Percentiles rank a stretch among this genome's conserved stretches.
Conservation (phyloP, 2,113 vertebrate genomes). For the Microcebus ravelobensis region DNA sequence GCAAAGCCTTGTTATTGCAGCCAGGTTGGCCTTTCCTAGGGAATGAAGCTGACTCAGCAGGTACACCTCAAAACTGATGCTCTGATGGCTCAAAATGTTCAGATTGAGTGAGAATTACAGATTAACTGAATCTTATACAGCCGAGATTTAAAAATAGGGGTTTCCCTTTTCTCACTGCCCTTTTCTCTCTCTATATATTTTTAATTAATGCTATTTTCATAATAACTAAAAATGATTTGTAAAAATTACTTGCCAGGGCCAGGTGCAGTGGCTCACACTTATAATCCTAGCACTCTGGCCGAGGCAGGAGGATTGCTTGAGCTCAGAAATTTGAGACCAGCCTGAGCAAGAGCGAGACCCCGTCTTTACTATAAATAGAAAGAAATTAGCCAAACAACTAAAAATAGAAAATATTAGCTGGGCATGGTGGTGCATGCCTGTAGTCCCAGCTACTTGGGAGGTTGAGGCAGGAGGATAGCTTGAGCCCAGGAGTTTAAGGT, state of each 20-base stretch:
- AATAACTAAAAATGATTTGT: background rate
- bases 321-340: too few species aligned
- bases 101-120: background rate
- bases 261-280: too few species aligned
- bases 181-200: background rate
- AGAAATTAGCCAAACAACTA: too few species aligned
- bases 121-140: background rate
- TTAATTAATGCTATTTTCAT: background rate
- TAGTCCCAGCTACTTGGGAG: too few species aligned
- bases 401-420: too few species aligned
- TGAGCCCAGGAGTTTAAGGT: too few species aligned
- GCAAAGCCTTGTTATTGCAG: background rate
- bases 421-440: too few species aligned
- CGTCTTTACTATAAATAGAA: too few species aligned
- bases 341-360: too few species aligned
- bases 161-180: background rate
- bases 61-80: background rate
- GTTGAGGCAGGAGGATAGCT: too few species aligned
- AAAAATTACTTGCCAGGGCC: background rate
- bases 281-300: too few species aligned
- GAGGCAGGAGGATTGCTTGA: too few species aligned
- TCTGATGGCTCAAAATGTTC: background rate
- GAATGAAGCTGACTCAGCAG: background rate
- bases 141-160: background rate
- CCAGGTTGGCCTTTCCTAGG: background rate